Conservation (phyloP, 92 coral and sea anemone genomes). For the Galaxea fascicularis region DNA sequence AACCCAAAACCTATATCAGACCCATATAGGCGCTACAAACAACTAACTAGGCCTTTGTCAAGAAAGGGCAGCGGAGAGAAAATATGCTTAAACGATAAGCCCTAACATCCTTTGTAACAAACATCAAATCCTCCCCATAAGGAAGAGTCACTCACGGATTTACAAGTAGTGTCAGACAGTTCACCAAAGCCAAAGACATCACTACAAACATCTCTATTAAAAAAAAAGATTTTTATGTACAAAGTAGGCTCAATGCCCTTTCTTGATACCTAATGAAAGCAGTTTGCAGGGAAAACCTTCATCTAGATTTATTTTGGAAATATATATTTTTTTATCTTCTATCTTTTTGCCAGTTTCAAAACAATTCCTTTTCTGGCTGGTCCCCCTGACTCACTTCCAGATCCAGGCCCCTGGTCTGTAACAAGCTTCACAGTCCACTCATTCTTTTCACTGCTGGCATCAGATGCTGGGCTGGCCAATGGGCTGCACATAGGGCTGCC, state of each 20-base stretch:
- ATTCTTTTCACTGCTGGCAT: constrained; percentile 78
- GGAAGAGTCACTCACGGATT: neutral
- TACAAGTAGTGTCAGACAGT: neutral
- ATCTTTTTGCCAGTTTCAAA: constrained; percentile 95
- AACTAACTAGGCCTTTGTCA: constrained; percentile 34
- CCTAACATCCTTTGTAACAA: neutral
- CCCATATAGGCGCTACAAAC: neutral
- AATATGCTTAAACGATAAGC: neutral
- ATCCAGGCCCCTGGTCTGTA: constrained; percentile 76
- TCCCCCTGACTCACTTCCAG: constrained; percentile 76
- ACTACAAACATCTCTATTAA: neutral
- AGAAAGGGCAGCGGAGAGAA: constrained; percentile 36
- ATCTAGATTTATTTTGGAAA: constrained; percentile 9
- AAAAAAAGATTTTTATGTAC: constrained; percentile 7
- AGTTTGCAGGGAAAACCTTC: neutral
- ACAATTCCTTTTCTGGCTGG: constrained; percentile 98
- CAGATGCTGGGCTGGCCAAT: constrained; percentile 91
- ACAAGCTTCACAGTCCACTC: constrained; percentile 99
- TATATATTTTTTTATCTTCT: constrained; percentile 39
- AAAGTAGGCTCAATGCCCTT: constrained; percentile 26
- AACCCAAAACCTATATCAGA: constrained; percentile 12
- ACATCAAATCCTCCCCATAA: neutral
- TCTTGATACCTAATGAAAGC: constrained; percentile 28
- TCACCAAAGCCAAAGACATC: neutral
- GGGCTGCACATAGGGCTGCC: constrained; percentile 97